phyloP scores from a whole-genome alignment of 1,140 invertebrate genomes.

The Ceratosolen fusciceps region DNA sequence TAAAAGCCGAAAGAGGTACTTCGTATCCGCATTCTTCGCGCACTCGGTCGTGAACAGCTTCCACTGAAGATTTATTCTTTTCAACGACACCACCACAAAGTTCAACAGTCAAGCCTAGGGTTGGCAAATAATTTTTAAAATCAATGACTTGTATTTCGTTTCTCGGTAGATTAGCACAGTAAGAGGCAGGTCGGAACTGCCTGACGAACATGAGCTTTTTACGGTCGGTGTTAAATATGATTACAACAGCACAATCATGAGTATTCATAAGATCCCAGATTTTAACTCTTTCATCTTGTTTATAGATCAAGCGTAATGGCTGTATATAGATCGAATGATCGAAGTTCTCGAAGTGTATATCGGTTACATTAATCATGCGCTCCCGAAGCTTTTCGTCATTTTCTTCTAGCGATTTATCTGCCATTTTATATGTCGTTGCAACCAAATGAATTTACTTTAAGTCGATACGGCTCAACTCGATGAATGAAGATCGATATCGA shows the following conservation, averaged over 20 bases:
- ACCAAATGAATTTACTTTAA: too few species aligned
- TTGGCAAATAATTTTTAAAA: slow-evolving; percentile 79
- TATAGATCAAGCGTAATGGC: slow-evolving; percentile 78
- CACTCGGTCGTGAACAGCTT: slow-evolving; percentile 91
- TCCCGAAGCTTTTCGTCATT: slow-evolving; percentile 51
- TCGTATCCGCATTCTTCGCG: slow-evolving; percentile 96
- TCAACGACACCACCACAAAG: slow-evolving; percentile 96
- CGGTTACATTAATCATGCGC: slow-evolving; percentile 76
- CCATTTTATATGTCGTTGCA: slow-evolving; percentile 37
- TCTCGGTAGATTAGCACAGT: slow-evolving; percentile 59
- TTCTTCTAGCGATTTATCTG: slow-evolving; percentile 48
- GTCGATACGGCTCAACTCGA: neutral
- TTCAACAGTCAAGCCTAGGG: slow-evolving; percentile 87
- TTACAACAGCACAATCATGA: slow-evolving; percentile 85
- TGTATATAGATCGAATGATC: slow-evolving; percentile 79
- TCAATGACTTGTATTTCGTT: slow-evolving; percentile 73
- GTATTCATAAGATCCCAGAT: slow-evolving; percentile 80
- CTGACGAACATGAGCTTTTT: slow-evolving; percentile 88
- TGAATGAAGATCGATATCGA: neutral
- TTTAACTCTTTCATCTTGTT: slow-evolving; percentile 77
- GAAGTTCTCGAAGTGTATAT: neutral
- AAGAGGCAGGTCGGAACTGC: slow-evolving; percentile 89
- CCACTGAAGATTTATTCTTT: slow-evolving; percentile 81
- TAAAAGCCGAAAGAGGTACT: slow-evolving; percentile 79
- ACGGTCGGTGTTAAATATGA: slow-evolving; percentile 86